Evolutionary conservation across 2,797 vertebrate species (phyloP).

Genomic region (Ciconia nigra): DNA sequence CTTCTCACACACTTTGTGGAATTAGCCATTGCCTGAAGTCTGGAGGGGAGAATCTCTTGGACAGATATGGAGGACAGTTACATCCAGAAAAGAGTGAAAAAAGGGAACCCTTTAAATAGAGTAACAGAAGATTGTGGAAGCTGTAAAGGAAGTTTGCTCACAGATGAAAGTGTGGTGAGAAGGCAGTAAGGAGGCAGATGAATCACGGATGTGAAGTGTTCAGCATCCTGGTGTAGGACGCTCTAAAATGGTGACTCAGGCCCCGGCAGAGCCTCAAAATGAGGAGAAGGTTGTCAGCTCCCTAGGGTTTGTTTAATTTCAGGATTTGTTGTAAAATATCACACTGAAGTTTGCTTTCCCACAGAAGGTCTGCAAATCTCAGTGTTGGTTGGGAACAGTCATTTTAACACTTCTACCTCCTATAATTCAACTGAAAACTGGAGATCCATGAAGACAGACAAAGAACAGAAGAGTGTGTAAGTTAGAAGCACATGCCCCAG

Average conservation of each 20-base stretch:
- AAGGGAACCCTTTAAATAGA: background rate
- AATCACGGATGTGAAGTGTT: conserved; percentile 1
- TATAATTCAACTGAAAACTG: background rate
- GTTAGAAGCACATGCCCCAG: background rate
- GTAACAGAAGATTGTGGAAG: background rate
- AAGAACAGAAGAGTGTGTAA: background rate
- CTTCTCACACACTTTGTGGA: background rate
- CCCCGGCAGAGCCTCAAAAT: background rate
- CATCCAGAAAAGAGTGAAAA: background rate
- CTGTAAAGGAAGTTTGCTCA: background rate
- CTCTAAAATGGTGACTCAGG: conserved; percentile 24
- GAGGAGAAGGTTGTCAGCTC: background rate
- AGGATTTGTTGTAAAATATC: background rate
- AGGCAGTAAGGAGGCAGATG: background rate
- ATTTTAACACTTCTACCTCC: background rate
- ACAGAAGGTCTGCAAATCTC: background rate
- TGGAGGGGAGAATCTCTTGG: background rate
- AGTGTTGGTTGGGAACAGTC: background rate
- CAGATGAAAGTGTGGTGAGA: background rate
- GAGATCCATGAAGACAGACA: background rate
- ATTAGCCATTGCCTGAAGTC: background rate
- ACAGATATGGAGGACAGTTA: background rate
- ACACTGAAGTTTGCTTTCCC: background rate
- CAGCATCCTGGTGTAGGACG: background rate
- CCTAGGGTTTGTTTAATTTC: background rate